Percentiles rank a stretch among this genome's conserved stretches.
phyloP scores from a whole-genome alignment of 2,797 vertebrate species.

The Eutrigla gurnardus region DNA sequence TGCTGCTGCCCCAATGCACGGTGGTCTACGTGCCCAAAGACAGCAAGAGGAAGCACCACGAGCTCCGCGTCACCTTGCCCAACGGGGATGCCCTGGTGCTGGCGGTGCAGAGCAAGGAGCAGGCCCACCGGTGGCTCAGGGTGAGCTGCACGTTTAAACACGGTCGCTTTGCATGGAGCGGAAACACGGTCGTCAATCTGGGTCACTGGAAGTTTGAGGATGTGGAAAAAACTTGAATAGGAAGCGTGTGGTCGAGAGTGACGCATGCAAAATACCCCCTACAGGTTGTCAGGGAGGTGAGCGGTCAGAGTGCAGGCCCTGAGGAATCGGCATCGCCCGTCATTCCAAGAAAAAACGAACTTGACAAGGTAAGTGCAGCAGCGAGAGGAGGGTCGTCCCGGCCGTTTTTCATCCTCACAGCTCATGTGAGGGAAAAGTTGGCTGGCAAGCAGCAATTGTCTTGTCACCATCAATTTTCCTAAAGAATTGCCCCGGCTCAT shows the following conservation, averaged over 20 bases:
- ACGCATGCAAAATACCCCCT: not conserved
- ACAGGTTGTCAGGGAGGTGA: slow-evolving; percentile 93
- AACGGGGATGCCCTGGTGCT: slow-evolving; percentile 91
- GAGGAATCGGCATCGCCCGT: slow-evolving; percentile 88
- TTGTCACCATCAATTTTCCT: slow-evolving; percentile 65
- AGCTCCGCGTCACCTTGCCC: slow-evolving; percentile 92
- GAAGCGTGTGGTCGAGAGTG: not conserved
- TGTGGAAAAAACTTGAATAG: not conserved
- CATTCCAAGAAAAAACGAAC: slow-evolving; percentile 88
- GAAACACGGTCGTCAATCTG: not conserved
- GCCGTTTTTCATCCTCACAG: slow-evolving; percentile 18
- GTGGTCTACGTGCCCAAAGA: slow-evolving; percentile 95
- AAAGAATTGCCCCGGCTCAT: slow-evolving; percentile 41
- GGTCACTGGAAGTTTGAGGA: not conserved
- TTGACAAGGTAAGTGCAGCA: slow-evolving; percentile 89
- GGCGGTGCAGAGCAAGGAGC: slow-evolving; percentile 95
- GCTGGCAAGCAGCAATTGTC: slow-evolving; percentile 56
- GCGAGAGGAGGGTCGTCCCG: not conserved
- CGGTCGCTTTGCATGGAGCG: not conserved
- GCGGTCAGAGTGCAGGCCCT: slow-evolving; percentile 73
- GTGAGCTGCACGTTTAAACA: slow-evolving; percentile 68
- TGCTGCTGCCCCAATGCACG: slow-evolving; percentile 88
- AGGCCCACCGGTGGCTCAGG: slow-evolving; percentile 96
- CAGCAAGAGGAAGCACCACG: slow-evolving; percentile 94
- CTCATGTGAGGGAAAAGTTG: slow-evolving; percentile 52